Conservation (phyloP, 2,888 invertebrate species). For the Cryptophagus acutangulus region DNA sequence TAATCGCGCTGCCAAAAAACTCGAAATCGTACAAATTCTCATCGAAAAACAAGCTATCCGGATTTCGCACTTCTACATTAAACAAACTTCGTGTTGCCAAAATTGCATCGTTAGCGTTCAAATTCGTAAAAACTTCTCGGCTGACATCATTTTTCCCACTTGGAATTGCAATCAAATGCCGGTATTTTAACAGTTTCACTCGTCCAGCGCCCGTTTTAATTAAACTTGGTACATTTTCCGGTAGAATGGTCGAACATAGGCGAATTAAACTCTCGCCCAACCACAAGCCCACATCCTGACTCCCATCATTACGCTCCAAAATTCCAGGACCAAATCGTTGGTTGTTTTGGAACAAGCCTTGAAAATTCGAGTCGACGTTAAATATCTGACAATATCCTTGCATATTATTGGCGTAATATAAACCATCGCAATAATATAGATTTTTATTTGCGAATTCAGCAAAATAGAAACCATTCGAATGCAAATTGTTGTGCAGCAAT, state of each 20-base stretch:
- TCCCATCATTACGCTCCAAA: conserved; percentile 45
- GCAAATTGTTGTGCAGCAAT: conserved; percentile 49
- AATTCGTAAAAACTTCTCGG: conserved; percentile 25
- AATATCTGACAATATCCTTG: conserved; percentile 51
- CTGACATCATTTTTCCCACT: conserved; percentile 22
- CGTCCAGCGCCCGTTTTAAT: conserved; percentile 33
- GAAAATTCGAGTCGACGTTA: conserved; percentile 48
- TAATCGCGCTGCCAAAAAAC: too few species aligned
- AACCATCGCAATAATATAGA: conserved; percentile 42
- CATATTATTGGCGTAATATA: conserved; percentile 46
- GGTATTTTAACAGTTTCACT: conserved; percentile 36
- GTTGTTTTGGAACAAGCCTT: conserved; percentile 54
- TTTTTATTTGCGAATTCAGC: conserved; percentile 33
- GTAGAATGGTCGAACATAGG: conserved; percentile 35
- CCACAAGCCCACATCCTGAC: conserved; percentile 57
- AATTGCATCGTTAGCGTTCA: conserved; percentile 26
- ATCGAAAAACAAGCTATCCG: conserved; percentile 40
- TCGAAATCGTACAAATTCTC: conserved; percentile 30
- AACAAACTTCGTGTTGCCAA: conserved; percentile 23
- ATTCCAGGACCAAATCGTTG: conserved; percentile 56
- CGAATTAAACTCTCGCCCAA: conserved; percentile 48
- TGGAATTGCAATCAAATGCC: conserved; percentile 35
- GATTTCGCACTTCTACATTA: conserved; percentile 35
- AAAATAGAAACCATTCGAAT: conserved; percentile 49
- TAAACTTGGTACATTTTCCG: conserved; percentile 34